A percentile compares a stretch with the other conserved stretches of the same genome.
phyloP scores from a whole-genome alignment of 2,797 vertebrate species.

The Dromococcyx pavoninus region DNA sequence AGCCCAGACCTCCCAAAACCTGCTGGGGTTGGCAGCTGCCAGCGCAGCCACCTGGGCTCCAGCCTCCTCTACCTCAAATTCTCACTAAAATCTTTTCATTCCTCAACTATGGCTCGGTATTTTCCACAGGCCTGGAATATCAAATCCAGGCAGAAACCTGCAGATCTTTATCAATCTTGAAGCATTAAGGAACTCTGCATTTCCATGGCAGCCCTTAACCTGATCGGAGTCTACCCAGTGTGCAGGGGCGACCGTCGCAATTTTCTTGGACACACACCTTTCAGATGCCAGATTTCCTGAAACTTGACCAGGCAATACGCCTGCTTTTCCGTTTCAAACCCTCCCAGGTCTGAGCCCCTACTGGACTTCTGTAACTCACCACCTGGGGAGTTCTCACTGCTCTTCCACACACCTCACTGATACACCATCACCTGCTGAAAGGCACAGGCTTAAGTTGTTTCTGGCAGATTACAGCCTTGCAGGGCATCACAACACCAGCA shows the following conservation, averaged over 20 bases:
- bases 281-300: background rate
- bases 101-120: rapidly evolving
- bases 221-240: background rate
- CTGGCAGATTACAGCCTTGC: background rate
- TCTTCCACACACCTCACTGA: background rate
- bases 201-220: background rate
- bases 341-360: too few species aligned
- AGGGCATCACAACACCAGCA: rapidly evolving
- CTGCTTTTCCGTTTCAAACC: background rate
- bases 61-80: too few species aligned
- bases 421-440: rapidly evolving
- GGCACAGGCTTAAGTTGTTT: background rate
- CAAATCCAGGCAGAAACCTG: background rate
- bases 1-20: too few species aligned
- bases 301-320: rapidly evolving
- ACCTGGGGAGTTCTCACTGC: rapidly evolving
- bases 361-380: background rate
- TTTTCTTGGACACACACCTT: rapidly evolving
- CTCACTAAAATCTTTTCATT: too few species aligned
- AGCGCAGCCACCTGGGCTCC: rapidly evolving
- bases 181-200: background rate
- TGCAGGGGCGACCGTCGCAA: rapidly evolving
- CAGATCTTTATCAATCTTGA: background rate
- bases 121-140: background rate
- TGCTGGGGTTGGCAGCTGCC: background rate